phyloP scores from a whole-genome alignment of 2,797 vertebrate genomes.

The Sebastolobus alascanus region DNA sequence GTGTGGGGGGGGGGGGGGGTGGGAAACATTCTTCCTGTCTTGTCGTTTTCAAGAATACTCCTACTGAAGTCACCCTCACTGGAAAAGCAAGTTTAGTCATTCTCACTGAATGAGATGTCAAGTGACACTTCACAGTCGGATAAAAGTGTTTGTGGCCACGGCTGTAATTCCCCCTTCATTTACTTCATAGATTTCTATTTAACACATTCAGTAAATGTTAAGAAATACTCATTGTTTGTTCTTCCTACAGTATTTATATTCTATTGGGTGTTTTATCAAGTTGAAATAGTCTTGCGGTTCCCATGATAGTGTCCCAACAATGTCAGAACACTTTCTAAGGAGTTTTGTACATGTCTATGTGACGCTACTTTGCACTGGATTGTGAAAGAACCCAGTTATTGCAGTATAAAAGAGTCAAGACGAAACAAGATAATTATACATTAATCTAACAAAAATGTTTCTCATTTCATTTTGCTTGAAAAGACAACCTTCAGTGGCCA shows the following conservation, averaged over 20 bases:
- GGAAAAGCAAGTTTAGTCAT: constrained; percentile 42
- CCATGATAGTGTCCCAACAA: too few relatives aligned
- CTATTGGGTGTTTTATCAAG: neutral
- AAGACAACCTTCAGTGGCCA: too few relatives aligned
- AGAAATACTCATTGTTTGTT: neutral
- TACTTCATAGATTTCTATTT: neutral
- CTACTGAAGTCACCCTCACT: constrained; percentile 15
- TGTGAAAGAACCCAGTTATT: neutral
- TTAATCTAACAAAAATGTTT: too few relatives aligned
- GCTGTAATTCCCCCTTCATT: neutral
- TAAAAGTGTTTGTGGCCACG: neutral
- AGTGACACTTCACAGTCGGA: neutral
- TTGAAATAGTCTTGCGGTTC: neutral
- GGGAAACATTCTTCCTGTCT: constrained; percentile 12
- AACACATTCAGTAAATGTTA: neutral
- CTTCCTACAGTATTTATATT: too few relatives aligned
- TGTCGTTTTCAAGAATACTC: constrained; percentile 14
- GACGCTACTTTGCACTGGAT: neutral
- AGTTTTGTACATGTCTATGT: neutral
- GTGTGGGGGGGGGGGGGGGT: neutral
- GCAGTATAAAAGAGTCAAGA: neutral
- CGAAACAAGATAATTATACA: too few relatives aligned
- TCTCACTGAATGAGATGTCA: constrained; percentile 21
- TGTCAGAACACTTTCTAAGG: neutral
- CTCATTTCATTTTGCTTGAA: too few relatives aligned